Conservation (phyloP, 2,113 vertebrate genomes). For the Erythrolamprus reginae region DNA sequence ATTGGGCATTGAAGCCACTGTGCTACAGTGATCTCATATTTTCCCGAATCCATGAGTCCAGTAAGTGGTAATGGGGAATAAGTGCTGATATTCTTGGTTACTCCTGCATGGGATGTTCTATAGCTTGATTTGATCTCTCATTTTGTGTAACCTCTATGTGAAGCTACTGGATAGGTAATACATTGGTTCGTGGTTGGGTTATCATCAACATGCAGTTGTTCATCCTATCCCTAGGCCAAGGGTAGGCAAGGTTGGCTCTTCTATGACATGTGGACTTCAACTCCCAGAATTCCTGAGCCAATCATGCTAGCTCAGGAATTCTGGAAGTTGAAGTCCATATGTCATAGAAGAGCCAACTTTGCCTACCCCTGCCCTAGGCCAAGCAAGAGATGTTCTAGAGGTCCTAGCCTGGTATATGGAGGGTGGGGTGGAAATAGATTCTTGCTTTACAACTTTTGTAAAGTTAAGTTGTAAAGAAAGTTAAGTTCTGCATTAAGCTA, state of each 20-base stretch:
- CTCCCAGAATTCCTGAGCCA: too few species aligned
- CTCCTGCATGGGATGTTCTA: not conserved
- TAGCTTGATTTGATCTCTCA: not conserved
- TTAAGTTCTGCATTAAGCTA: not conserved
- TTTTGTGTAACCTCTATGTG: not conserved
- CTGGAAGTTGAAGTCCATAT: too few species aligned
- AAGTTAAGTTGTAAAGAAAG: too few species aligned
- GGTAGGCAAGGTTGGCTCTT: too few species aligned
- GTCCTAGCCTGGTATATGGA: not conserved
- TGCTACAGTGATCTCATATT: not conserved
- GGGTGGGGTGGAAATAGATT: not conserved
- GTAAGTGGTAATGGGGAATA: not conserved
- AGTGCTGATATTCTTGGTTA: not conserved
- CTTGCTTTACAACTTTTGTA: not conserved
- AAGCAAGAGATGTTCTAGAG: not conserved
- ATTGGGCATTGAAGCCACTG: not conserved
- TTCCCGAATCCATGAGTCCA: not conserved
- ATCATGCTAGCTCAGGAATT: too few species aligned
- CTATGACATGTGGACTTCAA: too few species aligned
- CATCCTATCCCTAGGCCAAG: not conserved
- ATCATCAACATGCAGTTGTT: not conserved
- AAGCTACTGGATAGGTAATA: not conserved
- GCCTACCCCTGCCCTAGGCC: too few species aligned
- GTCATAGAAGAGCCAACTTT: too few species aligned
- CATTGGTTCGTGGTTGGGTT: not conserved